These are phyloP conservation scores for Microplitis manilae DNA, from an alignment of 2,888 invertebrate species.

Conservation along the genomic window DNA sequence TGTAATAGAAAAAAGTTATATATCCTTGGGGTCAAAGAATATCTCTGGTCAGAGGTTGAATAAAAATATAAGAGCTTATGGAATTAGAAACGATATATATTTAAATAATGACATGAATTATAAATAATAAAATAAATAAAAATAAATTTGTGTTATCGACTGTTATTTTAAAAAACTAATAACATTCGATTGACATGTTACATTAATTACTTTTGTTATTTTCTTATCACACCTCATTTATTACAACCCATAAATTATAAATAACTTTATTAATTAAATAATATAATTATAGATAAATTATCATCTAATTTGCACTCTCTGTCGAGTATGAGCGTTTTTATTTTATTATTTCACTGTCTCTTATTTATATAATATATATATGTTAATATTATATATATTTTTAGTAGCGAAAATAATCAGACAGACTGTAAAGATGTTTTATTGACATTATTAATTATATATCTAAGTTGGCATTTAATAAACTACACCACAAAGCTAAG, in stretches of 20 bases:
- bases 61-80: too few species aligned
- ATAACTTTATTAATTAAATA: not conserved
- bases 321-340: slow-evolving; percentile 15
- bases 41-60: too few species aligned
- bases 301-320: slow-evolving; percentile 18
- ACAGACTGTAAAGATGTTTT: slow-evolving; percentile 10
- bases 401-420: slow-evolving; percentile 36
- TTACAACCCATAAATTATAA: not conserved
- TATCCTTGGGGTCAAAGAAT: too few species aligned
- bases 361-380: not conserved
- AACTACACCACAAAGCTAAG: slow-evolving; percentile 20
- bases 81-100: too few species aligned
- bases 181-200: slow-evolving; percentile 45
- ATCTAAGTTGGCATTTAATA: slow-evolving; percentile 26
- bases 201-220: not conserved
- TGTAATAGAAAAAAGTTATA: too few species aligned
- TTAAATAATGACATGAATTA: not conserved
- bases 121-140: not conserved
- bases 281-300: not conserved
- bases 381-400: not conserved
- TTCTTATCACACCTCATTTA: slow-evolving; percentile 17
- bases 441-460: slow-evolving; percentile 13
- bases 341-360: slow-evolving; percentile 11
- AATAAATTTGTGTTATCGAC: slow-evolving; percentile 1
- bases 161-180: slow-evolving; percentile 48